These are phyloP conservation scores for Acholoe squamosa DNA, from an alignment of 2,888 invertebrate genomes.

Conservation along the genomic window DNA sequence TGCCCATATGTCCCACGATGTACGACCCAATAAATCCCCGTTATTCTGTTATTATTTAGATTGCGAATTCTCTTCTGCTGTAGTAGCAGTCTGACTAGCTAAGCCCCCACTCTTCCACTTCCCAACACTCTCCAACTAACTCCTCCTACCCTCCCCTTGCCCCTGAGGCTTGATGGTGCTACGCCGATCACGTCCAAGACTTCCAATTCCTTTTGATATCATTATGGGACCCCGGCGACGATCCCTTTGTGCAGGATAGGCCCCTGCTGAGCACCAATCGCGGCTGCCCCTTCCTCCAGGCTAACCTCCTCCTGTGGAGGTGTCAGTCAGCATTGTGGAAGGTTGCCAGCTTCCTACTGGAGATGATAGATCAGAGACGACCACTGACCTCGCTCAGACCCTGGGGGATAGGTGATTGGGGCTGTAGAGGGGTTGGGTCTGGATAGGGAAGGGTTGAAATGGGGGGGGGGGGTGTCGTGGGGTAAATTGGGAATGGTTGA, in stretches of 20 bases:
- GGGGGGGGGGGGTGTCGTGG: too few relatives aligned
- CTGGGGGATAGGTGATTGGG: too few relatives aligned
- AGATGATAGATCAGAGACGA: conserved; percentile 1
- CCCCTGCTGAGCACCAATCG: background rate
- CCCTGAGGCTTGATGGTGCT: background rate
- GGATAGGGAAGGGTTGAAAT: too few relatives aligned
- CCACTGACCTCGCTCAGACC: too few relatives aligned
- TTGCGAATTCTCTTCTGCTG: background rate
- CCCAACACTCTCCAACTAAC: background rate
- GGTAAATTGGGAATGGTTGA: too few relatives aligned
- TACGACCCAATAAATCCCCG: background rate
- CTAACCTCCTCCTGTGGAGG: background rate
- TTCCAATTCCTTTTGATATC: conserved; percentile 44
- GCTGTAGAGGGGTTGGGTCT: too few relatives aligned
- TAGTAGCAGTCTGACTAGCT: background rate
- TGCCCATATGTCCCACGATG: too few relatives aligned
- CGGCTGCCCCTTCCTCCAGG: background rate
- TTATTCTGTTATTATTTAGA: conserved; percentile 22
- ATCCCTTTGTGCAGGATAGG: background rate
- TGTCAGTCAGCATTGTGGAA: conserved; percentile 21
- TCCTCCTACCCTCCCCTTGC: background rate
- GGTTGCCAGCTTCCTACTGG: background rate
- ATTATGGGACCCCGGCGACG: conserved; percentile 5
- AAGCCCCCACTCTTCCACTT: background rate
- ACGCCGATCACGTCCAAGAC: conserved; percentile 4